A percentile compares a stretch with the other conserved stretches of the same genome.
Evolutionary conservation across 2,888 invertebrate species (phyloP).

Genomic region (Tortricodes alternella): DNA sequence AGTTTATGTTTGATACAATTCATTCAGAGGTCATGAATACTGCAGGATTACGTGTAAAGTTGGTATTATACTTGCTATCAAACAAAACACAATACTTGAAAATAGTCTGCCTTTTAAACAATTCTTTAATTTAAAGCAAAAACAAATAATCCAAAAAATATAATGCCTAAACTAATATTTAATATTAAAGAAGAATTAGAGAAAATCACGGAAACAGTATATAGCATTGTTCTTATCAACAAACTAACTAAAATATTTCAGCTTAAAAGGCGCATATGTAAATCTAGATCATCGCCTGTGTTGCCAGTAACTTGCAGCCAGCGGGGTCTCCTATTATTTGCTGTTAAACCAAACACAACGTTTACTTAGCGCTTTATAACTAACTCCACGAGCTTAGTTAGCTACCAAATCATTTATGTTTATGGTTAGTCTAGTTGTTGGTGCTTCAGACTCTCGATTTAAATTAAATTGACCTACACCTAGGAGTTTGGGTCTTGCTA

Average conservation of each 20-base stretch:
- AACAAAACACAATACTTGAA: too few relatives aligned
- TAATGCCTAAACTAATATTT: too few relatives aligned
- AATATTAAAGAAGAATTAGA: too few relatives aligned
- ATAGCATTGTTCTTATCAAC: background rate
- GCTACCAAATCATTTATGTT: conserved; percentile 1
- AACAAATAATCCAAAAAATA: too few relatives aligned
- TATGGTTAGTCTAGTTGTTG: background rate
- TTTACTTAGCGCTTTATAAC: conserved; percentile 13
- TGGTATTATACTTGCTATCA: too few relatives aligned
- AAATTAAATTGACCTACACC: background rate
- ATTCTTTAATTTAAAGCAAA: too few relatives aligned
- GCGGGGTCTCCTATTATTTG: conserved; percentile 12
- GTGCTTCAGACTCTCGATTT: background rate
- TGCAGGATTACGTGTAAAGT: too few relatives aligned
- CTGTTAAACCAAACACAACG: background rate
- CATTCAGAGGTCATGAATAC: too few relatives aligned
- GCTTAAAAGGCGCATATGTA: too few relatives aligned
- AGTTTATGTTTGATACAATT: too few relatives aligned
- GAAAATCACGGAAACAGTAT: background rate
- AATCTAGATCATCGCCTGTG: background rate
- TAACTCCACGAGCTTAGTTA: background rate
- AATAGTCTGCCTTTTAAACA: too few relatives aligned
- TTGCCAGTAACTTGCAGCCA: background rate
- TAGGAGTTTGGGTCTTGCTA: too few relatives aligned
- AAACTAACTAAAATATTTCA: background rate